Base-by-base conservation (phyloP, 92 coral and sea anemone species). In the Parazoanthus swiftii region DNA sequence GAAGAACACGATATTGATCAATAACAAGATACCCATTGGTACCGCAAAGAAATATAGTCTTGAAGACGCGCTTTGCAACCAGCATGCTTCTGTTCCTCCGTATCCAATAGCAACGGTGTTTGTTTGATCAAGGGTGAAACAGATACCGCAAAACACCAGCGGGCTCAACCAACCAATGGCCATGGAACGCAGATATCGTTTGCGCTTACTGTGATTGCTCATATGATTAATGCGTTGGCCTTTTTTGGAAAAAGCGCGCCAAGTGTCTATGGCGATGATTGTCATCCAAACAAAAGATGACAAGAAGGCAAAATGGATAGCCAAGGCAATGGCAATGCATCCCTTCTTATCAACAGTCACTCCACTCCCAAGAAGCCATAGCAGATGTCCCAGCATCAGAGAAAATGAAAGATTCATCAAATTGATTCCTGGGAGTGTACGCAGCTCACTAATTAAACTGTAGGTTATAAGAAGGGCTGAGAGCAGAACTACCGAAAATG, bases 211-310 rank as follows among this genome's bases (percentile, higher is more conserved):
- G 8, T 44, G 66, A 36, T 29, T 90, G 36, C 86, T 54, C 44
- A 68, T 67, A 79, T 51, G 65, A 6, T 91, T 43, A 67, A 86
- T 89, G 18, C 79, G 85, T n/a, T 85, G 85, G 77, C 85, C 68
- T 63, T 86, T 89, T 43, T 68, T 54, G 54, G 92, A 74, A 68
- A 92, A 92, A 10, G 92, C 91, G 29, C 91, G 89, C 74, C 90
- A 58, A 15, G 94, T 89, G 80, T 92, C 94, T 76, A 89, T 58
- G 8, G 94, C 94, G 39, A 92, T 92, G 37, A 92, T 86, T 23
- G 92, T 48, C 88, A 88, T 92, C 81, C 94, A 91, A 14, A 88
- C 85, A 42, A 91, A 91, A 25, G 91, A 85, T 8, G 86, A 91
- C 50, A 91, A 74, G 83, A 89, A 91, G 6, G 85, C 50, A 81